Conservation (phyloP, 2,888 invertebrate species). For the Eueremaeus valkanovi region DNA sequence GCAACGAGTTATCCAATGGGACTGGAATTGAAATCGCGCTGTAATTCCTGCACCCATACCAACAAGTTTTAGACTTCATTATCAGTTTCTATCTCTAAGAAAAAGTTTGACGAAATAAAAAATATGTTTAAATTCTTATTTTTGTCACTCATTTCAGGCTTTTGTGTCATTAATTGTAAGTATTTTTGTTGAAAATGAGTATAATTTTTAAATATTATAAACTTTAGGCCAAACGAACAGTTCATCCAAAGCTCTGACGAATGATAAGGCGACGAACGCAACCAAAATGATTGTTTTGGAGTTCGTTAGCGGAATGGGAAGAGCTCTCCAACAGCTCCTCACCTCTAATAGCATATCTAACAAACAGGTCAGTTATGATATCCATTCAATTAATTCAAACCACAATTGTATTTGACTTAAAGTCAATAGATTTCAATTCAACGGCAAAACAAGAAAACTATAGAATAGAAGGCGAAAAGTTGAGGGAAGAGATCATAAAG, state of each 20-base stretch:
- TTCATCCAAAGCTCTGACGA: not conserved
- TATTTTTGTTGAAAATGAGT: not conserved
- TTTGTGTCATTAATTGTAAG: slow-evolving; percentile 13
- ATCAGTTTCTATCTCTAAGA: not conserved
- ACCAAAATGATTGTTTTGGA: slow-evolving; percentile 38
- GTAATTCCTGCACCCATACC: not conserved
- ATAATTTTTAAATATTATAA: not conserved
- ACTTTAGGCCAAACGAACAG: not conserved
- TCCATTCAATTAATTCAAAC: not conserved
- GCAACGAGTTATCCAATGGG: slow-evolving; percentile 19
- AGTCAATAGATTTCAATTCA: not conserved
- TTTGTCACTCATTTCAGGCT: not conserved
- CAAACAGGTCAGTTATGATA: not conserved
- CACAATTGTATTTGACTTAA: not conserved
- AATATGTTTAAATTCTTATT: not conserved
- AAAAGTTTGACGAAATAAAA: not conserved
- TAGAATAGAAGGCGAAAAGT: slow-evolving; percentile 35
- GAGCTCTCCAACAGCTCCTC: slow-evolving; percentile 37
- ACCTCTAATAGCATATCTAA: not conserved
- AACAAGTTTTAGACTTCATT: not conserved
- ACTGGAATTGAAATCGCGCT: not conserved
- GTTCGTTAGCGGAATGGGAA: slow-evolving; percentile 35
- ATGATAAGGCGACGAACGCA: not conserved
- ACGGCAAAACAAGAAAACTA: slow-evolving; percentile 35
- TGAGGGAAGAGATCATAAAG: slow-evolving; percentile 40